A percentile compares a stretch with the other conserved stretches of the same genome.
Conservation (phyloP, 2,797 vertebrate genomes). For the Microctenopoma lineatum region DNA sequence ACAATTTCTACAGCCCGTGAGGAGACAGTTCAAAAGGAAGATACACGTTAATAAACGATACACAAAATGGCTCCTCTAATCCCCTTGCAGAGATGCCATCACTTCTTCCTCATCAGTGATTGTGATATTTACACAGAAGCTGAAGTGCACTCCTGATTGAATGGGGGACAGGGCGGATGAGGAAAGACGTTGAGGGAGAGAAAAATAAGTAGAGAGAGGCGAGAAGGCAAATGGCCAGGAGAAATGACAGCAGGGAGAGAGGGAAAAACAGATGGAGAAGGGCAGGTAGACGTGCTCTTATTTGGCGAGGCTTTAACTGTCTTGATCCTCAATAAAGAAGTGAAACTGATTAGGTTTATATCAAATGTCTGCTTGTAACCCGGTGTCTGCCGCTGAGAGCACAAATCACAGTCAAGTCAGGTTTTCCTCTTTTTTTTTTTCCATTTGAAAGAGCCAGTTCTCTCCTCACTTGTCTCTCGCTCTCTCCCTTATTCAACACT, state of each 20-base stretch:
- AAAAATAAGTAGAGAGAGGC: slow-evolving; percentile 15
- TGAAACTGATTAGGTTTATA: slow-evolving; percentile 80
- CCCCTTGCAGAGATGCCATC: slow-evolving; percentile 71
- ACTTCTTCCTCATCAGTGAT: slow-evolving; percentile 74
- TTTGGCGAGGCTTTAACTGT: slow-evolving; percentile 76
- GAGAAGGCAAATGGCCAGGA: slow-evolving; percentile 31
- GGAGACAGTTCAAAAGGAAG: slow-evolving; percentile 22
- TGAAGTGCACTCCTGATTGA: slow-evolving; percentile 66
- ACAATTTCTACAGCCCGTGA: slow-evolving; percentile 41
- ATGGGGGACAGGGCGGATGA: slow-evolving; percentile 11
- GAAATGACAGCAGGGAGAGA: slow-evolving; percentile 47
- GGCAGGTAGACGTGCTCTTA: slow-evolving; percentile 58
- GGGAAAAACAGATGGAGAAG: slow-evolving; percentile 49
- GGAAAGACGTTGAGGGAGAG: slow-evolving; percentile 12
- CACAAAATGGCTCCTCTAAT: slow-evolving; percentile 81
- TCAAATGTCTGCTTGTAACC: slow-evolving; percentile 72
- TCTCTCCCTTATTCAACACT: slow-evolving; percentile 66
- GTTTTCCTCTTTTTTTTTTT: slow-evolving; percentile 50
- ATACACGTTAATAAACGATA: slow-evolving; percentile 74
- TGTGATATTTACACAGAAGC: slow-evolving; percentile 81
- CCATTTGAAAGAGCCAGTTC: slow-evolving; percentile 59
- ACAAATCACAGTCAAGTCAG: slow-evolving; percentile 72
- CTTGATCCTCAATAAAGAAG: slow-evolving; percentile 76
- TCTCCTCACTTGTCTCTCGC: slow-evolving; percentile 61
- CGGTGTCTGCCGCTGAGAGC: slow-evolving; percentile 59